These are phyloP conservation scores for Esox masquinongy DNA, from an alignment of 2,797 vertebrate genomes.

Conservation along the genomic window DNA sequence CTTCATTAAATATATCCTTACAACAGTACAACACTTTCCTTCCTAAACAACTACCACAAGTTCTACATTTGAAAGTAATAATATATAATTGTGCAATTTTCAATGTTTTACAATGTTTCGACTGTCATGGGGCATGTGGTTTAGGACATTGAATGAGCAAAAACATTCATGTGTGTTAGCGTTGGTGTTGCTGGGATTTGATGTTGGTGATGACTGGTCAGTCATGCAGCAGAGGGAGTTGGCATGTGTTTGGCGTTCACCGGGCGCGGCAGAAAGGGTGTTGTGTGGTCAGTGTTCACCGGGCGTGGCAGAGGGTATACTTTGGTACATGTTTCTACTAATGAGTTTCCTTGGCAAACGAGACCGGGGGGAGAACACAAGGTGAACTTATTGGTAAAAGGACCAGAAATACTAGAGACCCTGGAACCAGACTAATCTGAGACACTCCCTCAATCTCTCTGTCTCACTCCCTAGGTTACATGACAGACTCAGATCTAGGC, in stretches of 20 bases:
- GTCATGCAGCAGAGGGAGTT: not conserved
- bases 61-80: not conserved
- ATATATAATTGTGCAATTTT: not conserved
- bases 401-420: conserved; percentile 43
- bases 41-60: not conserved
- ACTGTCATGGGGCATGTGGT: not conserved
- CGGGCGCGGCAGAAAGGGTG: conserved; percentile 42
- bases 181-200: conserved; percentile 47
- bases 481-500: not conserved
- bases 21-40: not conserved
- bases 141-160: not conserved
- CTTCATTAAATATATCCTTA: not conserved
- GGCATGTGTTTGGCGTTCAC: conserved; percentile 35
- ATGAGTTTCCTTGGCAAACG: conserved; percentile 63
- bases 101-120: not conserved
- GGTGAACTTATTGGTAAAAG: conserved; percentile 64
- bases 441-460: not conserved
- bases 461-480: conserved; percentile 25
- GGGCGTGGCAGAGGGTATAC: conserved; percentile 45
- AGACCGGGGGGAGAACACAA: conserved; percentile 45
- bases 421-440: conserved; percentile 16
- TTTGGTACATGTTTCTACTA: conserved; percentile 59
- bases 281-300: conserved; percentile 24
- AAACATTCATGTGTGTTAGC: not conserved
- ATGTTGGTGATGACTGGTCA: conserved; percentile 24